phyloP scores from a whole-genome alignment of 1,140 invertebrate species.

The Mycetomoellerius zeteki region DNA sequence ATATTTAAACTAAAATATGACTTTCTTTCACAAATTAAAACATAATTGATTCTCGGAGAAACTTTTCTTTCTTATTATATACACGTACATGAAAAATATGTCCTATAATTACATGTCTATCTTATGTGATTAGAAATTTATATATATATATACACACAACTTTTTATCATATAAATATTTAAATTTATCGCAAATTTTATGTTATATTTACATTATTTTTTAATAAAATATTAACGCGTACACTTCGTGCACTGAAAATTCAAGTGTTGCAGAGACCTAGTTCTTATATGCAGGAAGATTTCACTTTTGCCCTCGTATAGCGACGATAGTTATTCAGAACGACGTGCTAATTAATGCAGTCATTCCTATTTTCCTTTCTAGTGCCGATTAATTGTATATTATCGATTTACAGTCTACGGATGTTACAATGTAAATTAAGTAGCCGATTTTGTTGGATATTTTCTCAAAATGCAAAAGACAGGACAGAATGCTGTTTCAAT shows the following conservation, averaged over 20 bases:
- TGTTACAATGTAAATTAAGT: not conserved
- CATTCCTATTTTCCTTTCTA: conserved; percentile 43
- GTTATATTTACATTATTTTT: not conserved
- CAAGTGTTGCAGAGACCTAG: not conserved
- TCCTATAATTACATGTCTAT: not conserved
- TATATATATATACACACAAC: not conserved
- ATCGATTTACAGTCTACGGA: not conserved
- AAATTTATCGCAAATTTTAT: conserved; percentile 16
- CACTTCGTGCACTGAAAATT: not conserved
- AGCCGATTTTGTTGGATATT: not conserved
- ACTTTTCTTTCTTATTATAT: conserved; percentile 6
- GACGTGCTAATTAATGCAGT: conserved; percentile 36
- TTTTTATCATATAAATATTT: conserved; percentile 25
- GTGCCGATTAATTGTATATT: not conserved
- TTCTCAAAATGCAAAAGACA: conserved; percentile 1
- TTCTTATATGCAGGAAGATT: not conserved
- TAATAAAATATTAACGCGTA: not conserved
- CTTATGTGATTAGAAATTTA: too few relatives aligned
- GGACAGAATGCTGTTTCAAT: not conserved
- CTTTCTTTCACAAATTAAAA: conserved; percentile 20
- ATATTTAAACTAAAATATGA: conserved; percentile 10
- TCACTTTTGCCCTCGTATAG: conserved; percentile 33
- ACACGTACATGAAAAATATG: not conserved
- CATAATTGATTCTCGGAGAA: not conserved
- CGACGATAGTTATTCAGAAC: conserved; percentile 31